Base-by-base conservation (phyloP, 2,888 invertebrate genomes). In the Sericinus montela region DNA sequence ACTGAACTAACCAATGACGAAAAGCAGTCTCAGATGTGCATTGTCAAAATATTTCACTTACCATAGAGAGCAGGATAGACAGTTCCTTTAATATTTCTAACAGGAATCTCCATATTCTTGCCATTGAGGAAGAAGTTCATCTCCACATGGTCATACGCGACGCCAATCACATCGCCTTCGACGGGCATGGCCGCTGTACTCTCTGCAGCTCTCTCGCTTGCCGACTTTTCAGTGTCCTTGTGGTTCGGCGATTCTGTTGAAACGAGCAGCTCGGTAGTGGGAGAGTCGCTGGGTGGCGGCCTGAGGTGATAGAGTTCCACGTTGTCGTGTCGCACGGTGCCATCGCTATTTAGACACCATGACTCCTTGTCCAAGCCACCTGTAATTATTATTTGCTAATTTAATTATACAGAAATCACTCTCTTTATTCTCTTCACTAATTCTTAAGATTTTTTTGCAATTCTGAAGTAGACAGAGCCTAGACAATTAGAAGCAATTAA, bases 111-210 rank as follows among this genome's bases (percentile, higher is more conserved):
- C 68, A 97, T 89, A 65, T 94, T 93, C 69, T 94, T 94, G 1
- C 98, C 98, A 85, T 99, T 99, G 34, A 98, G 86, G 79, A 93
- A 98, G 88, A 99, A 98, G 76, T 97, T 97, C 51, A 99, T 85
- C 69, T 99, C 97, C 51, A 98, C 94, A 76, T 99, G 99, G 76
- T 99, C 98, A 76, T 96, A 99, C 0, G 97, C 94, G 29, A 99
- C 90, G 16, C 99, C 98, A 65, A 98, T 91, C 47, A 97, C 93
- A 75, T 99, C 99, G 19, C 99, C 98, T 84, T 99, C 98, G 67
- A 95, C 94, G 2, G 95, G 93, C 69, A 92, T 91, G 62, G 71
- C 81, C 36, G 83, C 69, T 10, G 63, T 60, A 43, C 56, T 70
- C 1, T 60, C 58, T 30, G 56, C 60, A 1, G 30, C 52, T 19